Conservation (phyloP, 2,113 vertebrate genomes). For the Cephalopholis sonnerati region DNA sequence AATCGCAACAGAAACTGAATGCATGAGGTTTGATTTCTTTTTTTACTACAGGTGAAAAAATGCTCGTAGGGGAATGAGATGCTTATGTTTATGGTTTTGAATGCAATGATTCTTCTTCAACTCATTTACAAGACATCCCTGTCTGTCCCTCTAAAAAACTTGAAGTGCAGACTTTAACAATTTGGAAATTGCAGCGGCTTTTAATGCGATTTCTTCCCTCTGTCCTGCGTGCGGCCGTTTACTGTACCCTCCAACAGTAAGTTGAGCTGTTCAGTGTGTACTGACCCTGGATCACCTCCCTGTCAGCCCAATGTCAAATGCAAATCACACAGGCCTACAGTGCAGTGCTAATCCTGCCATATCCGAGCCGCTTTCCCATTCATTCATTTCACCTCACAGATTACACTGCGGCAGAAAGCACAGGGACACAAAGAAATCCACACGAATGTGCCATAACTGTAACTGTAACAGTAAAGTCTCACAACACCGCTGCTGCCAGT, state of each 20-base stretch:
- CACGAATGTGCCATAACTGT: conserved; percentile 38
- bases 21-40: not conserved
- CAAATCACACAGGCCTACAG: conserved; percentile 65
- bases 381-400: conserved; percentile 65
- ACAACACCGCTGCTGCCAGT: conserved; percentile 46
- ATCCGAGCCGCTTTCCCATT: conserved; percentile 63
- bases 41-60: conserved; percentile 25
- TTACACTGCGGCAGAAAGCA: conserved; percentile 56
- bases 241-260: conserved; percentile 39
- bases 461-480: conserved; percentile 55
- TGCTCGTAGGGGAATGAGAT: conserved; percentile 50
- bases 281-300: conserved; percentile 68
- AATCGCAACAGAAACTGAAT: not conserved
- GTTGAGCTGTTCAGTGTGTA: conserved; percentile 49
- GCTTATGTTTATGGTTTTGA: conserved; percentile 61
- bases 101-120: conserved; percentile 40
- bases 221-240: not conserved
- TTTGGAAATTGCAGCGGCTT: conserved; percentile 19
- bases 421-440: conserved; percentile 11
- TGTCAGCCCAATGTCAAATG: conserved; percentile 72
- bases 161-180: conserved; percentile 9
- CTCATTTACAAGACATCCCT: not conserved
- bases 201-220: conserved; percentile 11
- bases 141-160: not conserved
- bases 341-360: conserved; percentile 68